Evolutionary conservation across 1,140 invertebrate genomes (phyloP).

Genomic region (Lepidostoma basale): DNA sequence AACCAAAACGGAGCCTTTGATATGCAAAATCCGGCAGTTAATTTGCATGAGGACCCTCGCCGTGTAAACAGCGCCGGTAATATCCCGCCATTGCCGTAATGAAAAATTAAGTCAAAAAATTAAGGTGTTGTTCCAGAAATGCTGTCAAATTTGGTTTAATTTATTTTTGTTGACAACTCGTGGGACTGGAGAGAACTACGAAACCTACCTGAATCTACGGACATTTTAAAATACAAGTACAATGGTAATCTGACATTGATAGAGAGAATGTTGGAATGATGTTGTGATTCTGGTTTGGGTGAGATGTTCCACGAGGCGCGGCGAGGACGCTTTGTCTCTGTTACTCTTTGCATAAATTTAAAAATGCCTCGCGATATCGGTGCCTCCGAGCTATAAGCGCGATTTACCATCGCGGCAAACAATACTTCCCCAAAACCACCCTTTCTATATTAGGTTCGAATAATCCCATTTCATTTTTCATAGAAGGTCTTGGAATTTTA

Average conservation of each 20-base stretch:
- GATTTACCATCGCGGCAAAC: too few species aligned
- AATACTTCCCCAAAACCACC: too few species aligned
- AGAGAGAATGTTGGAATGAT: too few species aligned
- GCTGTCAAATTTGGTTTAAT: conserved; percentile 37
- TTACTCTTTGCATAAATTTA: conserved; percentile 15
- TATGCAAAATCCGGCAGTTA: conserved; percentile 33
- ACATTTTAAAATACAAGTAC: too few species aligned
- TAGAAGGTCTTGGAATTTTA: too few species aligned
- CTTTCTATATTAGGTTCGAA: too few species aligned
- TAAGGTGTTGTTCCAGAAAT: conserved; percentile 28
- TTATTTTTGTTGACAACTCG: conserved; percentile 28
- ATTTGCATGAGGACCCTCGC: conserved; percentile 39
- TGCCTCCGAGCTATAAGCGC: too few species aligned
- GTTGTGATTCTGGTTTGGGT: neutral
- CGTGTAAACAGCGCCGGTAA: conserved; percentile 35
- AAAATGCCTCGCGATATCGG: neutral
- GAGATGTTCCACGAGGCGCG: neutral
- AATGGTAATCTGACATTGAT: too few species aligned
- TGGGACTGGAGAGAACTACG: too few species aligned
- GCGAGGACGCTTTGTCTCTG: conserved; percentile 1
- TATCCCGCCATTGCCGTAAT: conserved; percentile 32
- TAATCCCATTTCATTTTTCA: too few species aligned
- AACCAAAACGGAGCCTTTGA: conserved; percentile 27
- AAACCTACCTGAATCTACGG: too few species aligned
- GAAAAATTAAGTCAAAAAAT: conserved; percentile 45